Evolutionary conservation across 2,797 vertebrate species (phyloP).

Genomic region (Sebastes trivittatus): DNA sequence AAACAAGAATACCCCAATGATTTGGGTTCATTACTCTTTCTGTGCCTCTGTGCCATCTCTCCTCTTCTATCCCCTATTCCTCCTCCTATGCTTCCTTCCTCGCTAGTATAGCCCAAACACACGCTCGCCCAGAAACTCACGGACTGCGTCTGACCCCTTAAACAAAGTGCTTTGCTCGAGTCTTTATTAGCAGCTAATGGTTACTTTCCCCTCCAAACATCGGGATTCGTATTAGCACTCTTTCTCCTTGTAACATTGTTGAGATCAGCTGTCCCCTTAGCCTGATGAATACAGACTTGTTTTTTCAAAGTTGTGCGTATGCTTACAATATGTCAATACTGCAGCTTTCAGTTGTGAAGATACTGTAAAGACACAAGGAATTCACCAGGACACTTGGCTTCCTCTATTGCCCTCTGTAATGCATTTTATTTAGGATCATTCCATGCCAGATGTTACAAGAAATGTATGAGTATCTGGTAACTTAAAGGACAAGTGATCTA

Average conservation of each 20-base stretch:
- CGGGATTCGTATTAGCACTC: neutral
- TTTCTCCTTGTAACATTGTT: neutral
- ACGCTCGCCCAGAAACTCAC: constrained; percentile 14
- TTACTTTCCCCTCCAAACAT: constrained; percentile 7
- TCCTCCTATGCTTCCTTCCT: neutral
- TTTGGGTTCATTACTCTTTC: constrained; percentile 61
- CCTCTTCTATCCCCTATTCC: neutral
- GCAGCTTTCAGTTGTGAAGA: neutral
- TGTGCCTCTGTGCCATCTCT: neutral
- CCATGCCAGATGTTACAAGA: neutral
- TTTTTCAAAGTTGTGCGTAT: neutral
- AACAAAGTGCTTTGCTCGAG: constrained; percentile 44
- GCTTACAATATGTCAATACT: neutral
- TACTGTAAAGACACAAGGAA: neutral
- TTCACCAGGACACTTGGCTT: neutral
- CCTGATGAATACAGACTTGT: neutral
- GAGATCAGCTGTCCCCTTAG: neutral
- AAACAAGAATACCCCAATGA: constrained; percentile 71
- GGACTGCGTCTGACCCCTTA: constrained; percentile 34
- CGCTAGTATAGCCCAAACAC: neutral
- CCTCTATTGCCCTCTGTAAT: neutral
- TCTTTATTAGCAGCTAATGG: constrained; percentile 49
- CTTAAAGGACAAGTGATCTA: neutral
- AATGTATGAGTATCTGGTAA: neutral
- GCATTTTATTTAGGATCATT: neutral